Conservation (phyloP, 1,140 invertebrate species). For the Carcinoscorpius rotundicauda region DNA sequence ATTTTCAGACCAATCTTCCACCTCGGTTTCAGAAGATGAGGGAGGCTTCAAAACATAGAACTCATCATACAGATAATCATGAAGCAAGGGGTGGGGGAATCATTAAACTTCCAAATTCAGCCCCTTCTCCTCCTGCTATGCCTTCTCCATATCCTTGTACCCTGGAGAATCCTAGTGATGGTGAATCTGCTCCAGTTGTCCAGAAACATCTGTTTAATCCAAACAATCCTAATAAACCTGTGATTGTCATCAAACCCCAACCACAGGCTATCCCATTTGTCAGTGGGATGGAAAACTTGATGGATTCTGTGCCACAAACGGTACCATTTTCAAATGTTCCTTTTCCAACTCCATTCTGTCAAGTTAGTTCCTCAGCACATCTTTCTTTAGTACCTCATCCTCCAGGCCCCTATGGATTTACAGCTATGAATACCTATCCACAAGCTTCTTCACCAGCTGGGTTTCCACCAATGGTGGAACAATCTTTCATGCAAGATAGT, state of each 20-base stretch:
- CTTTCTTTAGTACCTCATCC: no score
- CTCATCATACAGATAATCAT: background rate
- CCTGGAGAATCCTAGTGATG: conserved; percentile 19
- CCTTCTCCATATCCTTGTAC: background rate
- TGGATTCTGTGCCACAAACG: no score
- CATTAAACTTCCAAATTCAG: conserved; percentile 10
- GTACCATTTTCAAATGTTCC: no score
- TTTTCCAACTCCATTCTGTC: no score
- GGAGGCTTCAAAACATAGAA: background rate
- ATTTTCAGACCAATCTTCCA: conserved; percentile 3
- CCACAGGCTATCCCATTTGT: conserved; percentile 1
- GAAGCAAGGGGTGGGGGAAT: conserved; percentile 11
- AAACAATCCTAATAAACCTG: conserved; percentile 54
- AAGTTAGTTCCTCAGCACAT: no score
- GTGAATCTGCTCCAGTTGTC: conserved; percentile 24
- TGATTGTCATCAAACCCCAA: conserved; percentile 38
- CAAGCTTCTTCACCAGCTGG: no score
- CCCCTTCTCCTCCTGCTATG: background rate
- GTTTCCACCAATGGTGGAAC: no score
- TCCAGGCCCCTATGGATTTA: no score
- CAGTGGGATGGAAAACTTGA: no score
- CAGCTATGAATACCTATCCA: no score
- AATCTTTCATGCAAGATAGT: no score
- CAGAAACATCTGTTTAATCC: conserved; percentile 49
- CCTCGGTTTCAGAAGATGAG: conserved; percentile 14